These are phyloP conservation scores for Drosophila eohydei DNA, from an alignment of 2,888 invertebrate genomes.

Conservation along the genomic window DNA sequence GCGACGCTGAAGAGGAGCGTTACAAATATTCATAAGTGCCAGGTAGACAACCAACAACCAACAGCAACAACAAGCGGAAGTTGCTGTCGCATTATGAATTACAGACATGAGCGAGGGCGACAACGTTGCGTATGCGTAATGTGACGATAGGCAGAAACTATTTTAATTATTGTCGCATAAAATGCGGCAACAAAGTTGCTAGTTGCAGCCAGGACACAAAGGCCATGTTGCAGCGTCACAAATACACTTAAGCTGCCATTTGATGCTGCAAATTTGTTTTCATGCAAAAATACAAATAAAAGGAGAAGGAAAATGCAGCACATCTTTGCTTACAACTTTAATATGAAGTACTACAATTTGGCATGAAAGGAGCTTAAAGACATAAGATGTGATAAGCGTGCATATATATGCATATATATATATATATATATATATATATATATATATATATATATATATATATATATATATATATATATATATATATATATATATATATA, in stretches of 20 bases:
- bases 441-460: too few relatives aligned
- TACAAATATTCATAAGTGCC: conserved; percentile 71
- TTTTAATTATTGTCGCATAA: conserved; percentile 65
- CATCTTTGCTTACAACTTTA: neutral
- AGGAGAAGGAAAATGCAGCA: neutral
- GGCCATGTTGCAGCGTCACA: conserved; percentile 10
- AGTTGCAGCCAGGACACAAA: conserved; percentile 12
- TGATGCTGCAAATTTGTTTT: conserved; percentile 7
- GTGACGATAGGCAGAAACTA: conserved; percentile 75
- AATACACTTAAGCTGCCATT: conserved; percentile 13
- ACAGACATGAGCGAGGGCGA: conserved; percentile 39
- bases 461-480: too few relatives aligned
- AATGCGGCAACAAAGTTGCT: conserved; percentile 48
- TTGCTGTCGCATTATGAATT: conserved; percentile 75
- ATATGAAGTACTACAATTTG: neutral
- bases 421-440: too few relatives aligned
- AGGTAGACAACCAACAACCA: conserved; percentile 45
- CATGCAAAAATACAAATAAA: neutral
- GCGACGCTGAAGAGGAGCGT: conserved; percentile 19
- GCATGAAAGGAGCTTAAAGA: neutral
- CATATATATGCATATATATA: too few relatives aligned
- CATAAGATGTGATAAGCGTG: neutral
- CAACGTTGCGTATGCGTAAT: conserved; percentile 68
- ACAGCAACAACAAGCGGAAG: conserved; percentile 62
- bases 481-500: too few relatives aligned